phyloP scores from a whole-genome alignment of 2,113 vertebrate genomes.

The Sebastes fasciatus region DNA sequence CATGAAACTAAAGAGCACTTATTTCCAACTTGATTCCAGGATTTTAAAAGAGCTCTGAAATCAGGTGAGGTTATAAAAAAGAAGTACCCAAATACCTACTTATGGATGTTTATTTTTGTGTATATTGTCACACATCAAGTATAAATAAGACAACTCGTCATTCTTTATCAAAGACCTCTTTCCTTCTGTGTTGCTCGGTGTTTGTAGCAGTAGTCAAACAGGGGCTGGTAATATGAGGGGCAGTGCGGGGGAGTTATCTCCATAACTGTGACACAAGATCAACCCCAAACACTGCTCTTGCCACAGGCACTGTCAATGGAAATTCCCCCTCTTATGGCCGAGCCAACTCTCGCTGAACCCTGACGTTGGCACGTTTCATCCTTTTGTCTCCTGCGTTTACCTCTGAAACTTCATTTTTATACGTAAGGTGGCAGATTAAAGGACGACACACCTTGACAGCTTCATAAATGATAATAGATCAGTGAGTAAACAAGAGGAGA shows the following conservation, averaged over 20 bases:
- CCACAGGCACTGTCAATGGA: conserved; percentile 23
- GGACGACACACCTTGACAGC: neutral
- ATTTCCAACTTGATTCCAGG: neutral
- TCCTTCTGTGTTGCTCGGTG: neutral
- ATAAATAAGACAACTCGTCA: neutral
- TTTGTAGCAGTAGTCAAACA: conserved; percentile 2
- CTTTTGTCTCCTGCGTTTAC: conserved; percentile 6
- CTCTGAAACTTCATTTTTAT: conserved; percentile 7
- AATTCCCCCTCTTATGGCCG: conserved; percentile 7
- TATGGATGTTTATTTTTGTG: conserved; percentile 13
- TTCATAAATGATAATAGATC: neutral
- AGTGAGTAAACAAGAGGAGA: conserved; percentile 2
- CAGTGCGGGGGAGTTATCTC: conserved; percentile 36
- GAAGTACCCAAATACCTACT: neutral
- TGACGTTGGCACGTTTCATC: neutral
- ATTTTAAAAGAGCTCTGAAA: conserved; percentile 1
- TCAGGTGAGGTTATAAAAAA: neutral
- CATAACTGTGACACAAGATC: conserved; percentile 44
- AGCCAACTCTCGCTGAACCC: conserved; percentile 27
- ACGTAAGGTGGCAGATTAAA: conserved; percentile 4
- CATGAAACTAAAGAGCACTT: neutral
- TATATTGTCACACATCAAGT: neutral
- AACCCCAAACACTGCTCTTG: conserved; percentile 28
- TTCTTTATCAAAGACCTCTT: conserved; percentile 16
- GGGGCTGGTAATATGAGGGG: conserved; percentile 39